These are phyloP conservation scores for Wasmannia auropunctata DNA, from an alignment of 1,140 invertebrate genomes.

Conservation along the genomic window DNA sequence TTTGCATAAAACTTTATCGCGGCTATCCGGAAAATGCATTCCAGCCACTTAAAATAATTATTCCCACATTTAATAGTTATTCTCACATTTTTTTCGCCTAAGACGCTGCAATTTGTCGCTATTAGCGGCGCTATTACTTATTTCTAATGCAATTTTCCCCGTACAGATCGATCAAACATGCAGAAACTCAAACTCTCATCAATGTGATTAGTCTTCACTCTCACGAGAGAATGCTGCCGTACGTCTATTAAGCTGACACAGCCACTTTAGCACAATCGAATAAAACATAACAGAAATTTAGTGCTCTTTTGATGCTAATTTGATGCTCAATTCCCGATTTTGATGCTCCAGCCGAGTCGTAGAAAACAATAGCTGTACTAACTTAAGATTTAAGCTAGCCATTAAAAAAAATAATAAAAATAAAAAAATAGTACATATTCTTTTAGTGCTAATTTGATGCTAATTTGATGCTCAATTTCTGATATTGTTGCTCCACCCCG, in stretches of 20 bases:
- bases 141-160: neutral
- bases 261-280: too few species aligned
- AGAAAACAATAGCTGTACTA: too few species aligned
- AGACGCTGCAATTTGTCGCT: constrained; percentile 27
- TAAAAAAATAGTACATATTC: too few species aligned
- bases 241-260: too few species aligned
- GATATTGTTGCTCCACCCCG: too few species aligned
- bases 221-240: neutral
- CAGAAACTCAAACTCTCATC: neutral
- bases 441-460: too few species aligned
- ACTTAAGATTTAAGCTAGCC: too few species aligned
- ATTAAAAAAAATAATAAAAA: too few species aligned
- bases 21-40: constrained; percentile 13
- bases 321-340: too few species aligned
- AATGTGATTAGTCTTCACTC: neutral
- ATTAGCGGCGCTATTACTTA: constrained; percentile 36
- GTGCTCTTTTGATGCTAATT: too few species aligned
- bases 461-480: too few species aligned
- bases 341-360: neutral
- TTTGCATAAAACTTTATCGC: constrained; percentile 51
- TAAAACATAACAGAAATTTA: too few species aligned
- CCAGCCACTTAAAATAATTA: constrained; percentile 45
- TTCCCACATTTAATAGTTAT: constrained; percentile 42
- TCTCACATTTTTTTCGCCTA: neutral
- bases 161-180: neutral